phyloP scores from a whole-genome alignment of 1,140 invertebrate genomes.

The Wasmannia auropunctata region DNA sequence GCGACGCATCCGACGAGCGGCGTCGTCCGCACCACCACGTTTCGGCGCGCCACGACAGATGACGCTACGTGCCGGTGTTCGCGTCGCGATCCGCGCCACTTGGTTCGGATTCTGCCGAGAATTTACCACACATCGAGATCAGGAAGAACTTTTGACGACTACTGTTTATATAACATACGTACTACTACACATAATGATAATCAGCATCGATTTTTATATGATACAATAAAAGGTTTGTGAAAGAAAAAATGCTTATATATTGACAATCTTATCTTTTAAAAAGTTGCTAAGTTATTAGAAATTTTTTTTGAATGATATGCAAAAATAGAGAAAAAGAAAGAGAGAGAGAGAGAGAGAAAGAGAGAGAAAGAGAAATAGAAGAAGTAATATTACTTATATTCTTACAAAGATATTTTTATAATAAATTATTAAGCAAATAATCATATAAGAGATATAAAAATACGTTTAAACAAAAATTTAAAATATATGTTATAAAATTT shows the following conservation, averaged over 20 bases:
- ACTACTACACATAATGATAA: background rate
- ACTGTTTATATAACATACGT: too few species aligned
- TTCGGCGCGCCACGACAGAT: constrained; percentile 26
- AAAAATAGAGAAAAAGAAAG: background rate
- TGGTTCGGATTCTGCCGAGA: background rate
- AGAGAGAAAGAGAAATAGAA: background rate
- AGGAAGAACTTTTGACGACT: too few species aligned
- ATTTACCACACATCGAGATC: background rate
- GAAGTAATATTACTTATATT: background rate
- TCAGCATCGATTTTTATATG: background rate
- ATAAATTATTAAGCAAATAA: background rate
- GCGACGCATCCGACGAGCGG: constrained; percentile 15
- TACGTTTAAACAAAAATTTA: background rate
- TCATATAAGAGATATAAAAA: background rate
- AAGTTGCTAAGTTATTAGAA: background rate
- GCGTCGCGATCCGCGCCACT: background rate
- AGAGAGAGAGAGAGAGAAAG: too few species aligned
- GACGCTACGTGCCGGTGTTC: constrained; percentile 42
- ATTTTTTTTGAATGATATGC: background rate
- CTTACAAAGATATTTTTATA: background rate
- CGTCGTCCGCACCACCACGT: background rate
- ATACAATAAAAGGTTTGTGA: too few species aligned
- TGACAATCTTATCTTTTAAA: background rate
- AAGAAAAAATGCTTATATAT: too few species aligned
- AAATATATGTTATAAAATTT: background rate